Evolutionary conservation across 1,140 invertebrate species (phyloP), one percentile per base, ranked within the genome.

Genomic region (Solen grandis): DNA sequence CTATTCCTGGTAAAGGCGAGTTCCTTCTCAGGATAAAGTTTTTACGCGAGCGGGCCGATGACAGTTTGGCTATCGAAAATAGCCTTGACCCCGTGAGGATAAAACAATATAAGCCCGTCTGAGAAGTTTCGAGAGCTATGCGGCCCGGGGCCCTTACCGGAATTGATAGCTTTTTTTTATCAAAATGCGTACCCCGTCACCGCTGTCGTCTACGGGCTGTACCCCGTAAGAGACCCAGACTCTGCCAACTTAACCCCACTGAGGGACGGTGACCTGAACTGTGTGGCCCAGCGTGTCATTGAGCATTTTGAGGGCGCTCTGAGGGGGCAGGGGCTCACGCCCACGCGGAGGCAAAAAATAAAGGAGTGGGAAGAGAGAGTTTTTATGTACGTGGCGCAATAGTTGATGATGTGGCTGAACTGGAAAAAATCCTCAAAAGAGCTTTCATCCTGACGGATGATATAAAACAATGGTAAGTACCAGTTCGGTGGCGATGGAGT

Each of bases 381-480:
- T n/a, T 78, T 31, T 50, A 78, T 25, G 63, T 68, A 16, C 52
- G 0, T 5, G 62, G 63, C 38, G 54, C 63, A 5, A 68, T 33
- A 14, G 29, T 52, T 5, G 41, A 68, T 54, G 62, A 68, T 33
- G 63, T 77, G 2, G 75, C 46, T 0, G 13, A 54, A 5, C 46
- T 66, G 22, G 41, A 77, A 54, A 77, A 5, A n/a, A 78, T 78
- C n/a, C 60, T 78, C 31, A 52, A 35, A 19, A 16, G 62, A 16
- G 19, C 63, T 4, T 55, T 78, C 29, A 55, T 78, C 63, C 50
- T 78, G 46, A n/a, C 35, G 36, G 75, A 78, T 22, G 69, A 46
- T 31, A 33, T n/a, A n/a, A n/a, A n/a, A n/a, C n/a, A n/a, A n/a
- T n/a, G n/a, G n/a, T n/a, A n/a, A n/a, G n/a, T n/a, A n/a, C n/a